A percentile compares a stretch with the other conserved stretches of the same genome.
Conservation (phyloP, 2,113 vertebrate genomes). For the Bubo bubo region DNA sequence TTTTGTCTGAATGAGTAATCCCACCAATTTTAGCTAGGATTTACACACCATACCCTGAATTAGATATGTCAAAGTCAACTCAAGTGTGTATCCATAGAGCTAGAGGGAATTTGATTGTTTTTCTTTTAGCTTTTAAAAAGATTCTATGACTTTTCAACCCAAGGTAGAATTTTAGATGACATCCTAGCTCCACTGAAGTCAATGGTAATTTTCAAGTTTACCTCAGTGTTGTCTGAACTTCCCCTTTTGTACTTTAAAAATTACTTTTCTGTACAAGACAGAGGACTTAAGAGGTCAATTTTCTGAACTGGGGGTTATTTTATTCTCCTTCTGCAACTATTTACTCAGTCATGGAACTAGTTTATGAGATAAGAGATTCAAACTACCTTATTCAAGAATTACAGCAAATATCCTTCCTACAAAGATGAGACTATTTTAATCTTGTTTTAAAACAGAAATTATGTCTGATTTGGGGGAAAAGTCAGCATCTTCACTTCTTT, state of each 20-base stretch:
- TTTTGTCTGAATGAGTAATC: constrained; percentile 27
- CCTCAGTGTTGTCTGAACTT: neutral
- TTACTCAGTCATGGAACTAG: neutral
- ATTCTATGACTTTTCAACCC: neutral
- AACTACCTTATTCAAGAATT: neutral
- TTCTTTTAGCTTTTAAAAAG: neutral
- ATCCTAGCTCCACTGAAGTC: neutral
- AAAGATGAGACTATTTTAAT: neutral
- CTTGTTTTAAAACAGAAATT: neutral
- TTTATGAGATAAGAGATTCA: neutral
- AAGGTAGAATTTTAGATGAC: neutral
- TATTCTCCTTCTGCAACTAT: neutral
- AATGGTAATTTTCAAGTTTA: neutral
- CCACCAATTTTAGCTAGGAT: constrained; percentile 7
- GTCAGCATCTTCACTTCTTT: neutral
- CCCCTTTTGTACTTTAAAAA: neutral
- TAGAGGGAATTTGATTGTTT: neutral
- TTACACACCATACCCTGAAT: neutral
- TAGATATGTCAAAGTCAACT: neutral
- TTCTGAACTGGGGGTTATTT: neutral
- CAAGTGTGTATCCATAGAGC: neutral
- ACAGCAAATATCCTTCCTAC: neutral
- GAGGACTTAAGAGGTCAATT: neutral
- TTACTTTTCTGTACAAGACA: neutral
- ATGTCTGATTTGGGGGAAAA: neutral